A percentile compares a stretch with the other conserved stretches of the same genome.
These are phyloP conservation scores for Tetheella fluctuosa DNA, from an alignment of 2,888 invertebrate species.

Conservation along the genomic window DNA sequence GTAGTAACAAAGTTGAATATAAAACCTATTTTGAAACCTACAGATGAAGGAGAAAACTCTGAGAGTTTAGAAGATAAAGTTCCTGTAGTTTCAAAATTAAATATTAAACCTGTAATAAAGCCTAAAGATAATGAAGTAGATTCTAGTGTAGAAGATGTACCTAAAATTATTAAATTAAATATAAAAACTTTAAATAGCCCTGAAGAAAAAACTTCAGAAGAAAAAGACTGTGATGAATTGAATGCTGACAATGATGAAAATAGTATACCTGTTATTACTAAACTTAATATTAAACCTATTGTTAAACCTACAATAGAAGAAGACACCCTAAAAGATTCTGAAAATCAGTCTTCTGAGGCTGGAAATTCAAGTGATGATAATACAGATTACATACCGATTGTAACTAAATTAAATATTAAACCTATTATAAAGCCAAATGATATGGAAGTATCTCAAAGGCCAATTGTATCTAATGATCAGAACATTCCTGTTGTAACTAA, in stretches of 20 bases:
- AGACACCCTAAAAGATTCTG: slow-evolving; percentile 68
- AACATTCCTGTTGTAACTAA: slow-evolving; percentile 72
- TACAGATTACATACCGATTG: slow-evolving; percentile 72
- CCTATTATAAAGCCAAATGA: slow-evolving; percentile 76
- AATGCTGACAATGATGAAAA: slow-evolving; percentile 67
- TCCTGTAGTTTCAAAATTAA: slow-evolving; percentile 82
- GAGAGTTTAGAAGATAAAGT: slow-evolving; percentile 67
- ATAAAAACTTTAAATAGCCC: slow-evolving; percentile 82
- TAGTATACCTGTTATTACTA: slow-evolving; percentile 79
- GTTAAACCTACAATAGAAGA: slow-evolving; percentile 75
- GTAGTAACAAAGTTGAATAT: slow-evolving; percentile 76
- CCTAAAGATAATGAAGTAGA: slow-evolving; percentile 78
- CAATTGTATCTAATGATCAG: slow-evolving; percentile 52
- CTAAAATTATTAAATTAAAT: slow-evolving; percentile 82
- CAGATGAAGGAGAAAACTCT: slow-evolving; percentile 59
- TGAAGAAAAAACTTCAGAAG: slow-evolving; percentile 69
- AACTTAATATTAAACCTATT: slow-evolving; percentile 84
- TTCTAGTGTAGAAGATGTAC: slow-evolving; percentile 74
- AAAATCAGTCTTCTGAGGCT: slow-evolving; percentile 77
- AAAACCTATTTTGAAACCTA: slow-evolving; percentile 76
- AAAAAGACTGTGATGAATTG: slow-evolving; percentile 76
- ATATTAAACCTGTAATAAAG: slow-evolving; percentile 81
- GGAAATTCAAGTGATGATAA: slow-evolving; percentile 79
- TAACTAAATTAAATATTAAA: slow-evolving; percentile 85
- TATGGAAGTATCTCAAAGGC: slow-evolving; percentile 47